These are phyloP conservation scores for Mantis religiosa DNA, from an alignment of 2,888 invertebrate species.

Conservation along the genomic window DNA sequence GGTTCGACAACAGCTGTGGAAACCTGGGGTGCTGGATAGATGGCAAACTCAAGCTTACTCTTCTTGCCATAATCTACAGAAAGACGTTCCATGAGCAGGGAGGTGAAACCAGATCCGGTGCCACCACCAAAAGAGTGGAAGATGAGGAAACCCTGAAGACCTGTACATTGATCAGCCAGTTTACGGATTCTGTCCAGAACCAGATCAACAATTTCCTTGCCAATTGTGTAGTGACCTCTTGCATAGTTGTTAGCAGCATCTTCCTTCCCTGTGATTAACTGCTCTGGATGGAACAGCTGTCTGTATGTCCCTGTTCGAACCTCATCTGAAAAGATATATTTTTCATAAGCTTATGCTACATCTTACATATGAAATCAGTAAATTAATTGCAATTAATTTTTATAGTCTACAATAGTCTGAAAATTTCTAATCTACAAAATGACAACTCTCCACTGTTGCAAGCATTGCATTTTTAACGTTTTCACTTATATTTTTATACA, in stretches of 20 bases:
- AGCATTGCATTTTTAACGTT: too few relatives aligned
- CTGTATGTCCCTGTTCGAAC: slow-evolving; percentile 91
- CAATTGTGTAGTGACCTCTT: slow-evolving; percentile 95
- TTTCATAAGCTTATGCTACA: too few relatives aligned
- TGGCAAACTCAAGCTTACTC: slow-evolving; percentile 91
- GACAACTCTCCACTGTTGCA: too few relatives aligned
- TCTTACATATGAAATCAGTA: too few relatives aligned
- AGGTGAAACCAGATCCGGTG: slow-evolving; percentile 64
- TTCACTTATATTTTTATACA: too few relatives aligned
- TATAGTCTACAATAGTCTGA: too few relatives aligned
- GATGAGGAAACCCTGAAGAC: slow-evolving; percentile 54
- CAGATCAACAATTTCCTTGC: slow-evolving; percentile 88
- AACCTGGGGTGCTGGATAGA: slow-evolving; percentile 87
- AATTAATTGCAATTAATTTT: too few relatives aligned
- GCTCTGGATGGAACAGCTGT: slow-evolving; percentile 95
- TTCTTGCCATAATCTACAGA: slow-evolving; percentile 96
- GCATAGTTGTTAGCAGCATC: slow-evolving; percentile 98
- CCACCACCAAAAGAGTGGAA: slow-evolving; percentile 57
- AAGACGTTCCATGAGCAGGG: slow-evolving; percentile 80
- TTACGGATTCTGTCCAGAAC: slow-evolving; percentile 84
- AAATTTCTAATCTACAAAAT: too few relatives aligned
- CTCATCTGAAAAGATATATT: slow-evolving; percentile 56
- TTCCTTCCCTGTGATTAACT: slow-evolving; percentile 94
- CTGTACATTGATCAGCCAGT: slow-evolving; percentile 87
- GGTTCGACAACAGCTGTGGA: slow-evolving; percentile 93